phyloP scores from a whole-genome alignment of 2,797 vertebrate species.

The Danio albolineatus region DNA sequence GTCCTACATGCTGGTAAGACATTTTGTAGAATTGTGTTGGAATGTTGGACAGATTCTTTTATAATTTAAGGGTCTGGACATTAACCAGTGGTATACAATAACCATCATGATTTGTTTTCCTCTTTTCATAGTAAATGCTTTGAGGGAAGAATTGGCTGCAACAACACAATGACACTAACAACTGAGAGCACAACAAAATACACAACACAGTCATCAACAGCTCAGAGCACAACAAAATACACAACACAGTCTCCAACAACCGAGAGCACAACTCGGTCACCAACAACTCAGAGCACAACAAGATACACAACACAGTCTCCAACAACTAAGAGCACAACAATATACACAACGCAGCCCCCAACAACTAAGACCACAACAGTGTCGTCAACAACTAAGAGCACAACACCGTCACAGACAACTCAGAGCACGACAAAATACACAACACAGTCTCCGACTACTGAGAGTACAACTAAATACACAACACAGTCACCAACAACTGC shows the following conservation, averaged over 20 bases:
- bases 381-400: neutral
- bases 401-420: slow-evolving; percentile 17
- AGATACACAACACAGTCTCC: neutral
- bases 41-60: neutral
- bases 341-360: neutral
- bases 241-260: slow-evolving; percentile 1
- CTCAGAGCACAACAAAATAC: neutral
- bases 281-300: neutral
- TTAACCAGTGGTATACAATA: too few relatives aligned
- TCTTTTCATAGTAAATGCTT: slow-evolving; percentile 64
- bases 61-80: neutral
- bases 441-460: neutral
- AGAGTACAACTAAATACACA: neutral
- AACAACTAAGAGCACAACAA: neutral
- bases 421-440: neutral
- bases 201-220: neutral
- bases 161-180: neutral
- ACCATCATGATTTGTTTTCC: slow-evolving; percentile 5
- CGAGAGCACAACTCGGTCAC: neutral
- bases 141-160: slow-evolving; percentile 66
- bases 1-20: slow-evolving; percentile 70
- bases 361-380: neutral
- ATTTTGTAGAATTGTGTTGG: neutral
- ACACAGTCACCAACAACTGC: neutral
- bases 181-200: neutral